Conservation (phyloP, 2,113 vertebrate species). For the Phaethornis superciliosus region DNA sequence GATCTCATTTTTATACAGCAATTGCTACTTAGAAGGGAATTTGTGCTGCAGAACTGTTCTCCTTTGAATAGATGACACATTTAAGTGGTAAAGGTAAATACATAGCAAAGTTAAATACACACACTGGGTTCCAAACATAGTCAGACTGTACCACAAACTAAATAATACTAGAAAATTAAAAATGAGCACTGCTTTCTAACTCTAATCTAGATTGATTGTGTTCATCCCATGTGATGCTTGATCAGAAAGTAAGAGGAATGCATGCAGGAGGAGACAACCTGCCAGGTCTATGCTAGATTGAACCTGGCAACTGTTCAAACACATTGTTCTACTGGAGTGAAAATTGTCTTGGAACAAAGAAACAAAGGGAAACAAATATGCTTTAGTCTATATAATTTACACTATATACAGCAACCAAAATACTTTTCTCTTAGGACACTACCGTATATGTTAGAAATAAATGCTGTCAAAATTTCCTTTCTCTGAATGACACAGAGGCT, state of each 20-base stretch:
- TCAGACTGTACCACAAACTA: background rate
- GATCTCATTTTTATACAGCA: conserved; percentile 1
- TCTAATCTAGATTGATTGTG: background rate
- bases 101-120: background rate
- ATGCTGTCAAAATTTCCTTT: background rate
- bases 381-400: background rate
- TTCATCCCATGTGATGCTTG: background rate
- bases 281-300: background rate
- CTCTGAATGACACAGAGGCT: background rate
- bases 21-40: conserved; percentile 19
- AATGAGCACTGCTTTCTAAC: background rate
- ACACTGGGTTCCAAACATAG: background rate
- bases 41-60: conserved; percentile 5
- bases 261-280: background rate
- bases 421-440: background rate
- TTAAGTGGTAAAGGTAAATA: conserved; percentile 16
- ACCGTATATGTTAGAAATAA: background rate
- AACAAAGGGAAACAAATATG: background rate
- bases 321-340: background rate
- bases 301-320: conserved; percentile 30
- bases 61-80: background rate
- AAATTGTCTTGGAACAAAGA: background rate
- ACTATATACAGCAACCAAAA: background rate
- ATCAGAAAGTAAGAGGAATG: background rate
- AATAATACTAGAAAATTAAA: conserved; percentile 16